Evolutionary conservation across 2,113 vertebrate genomes (phyloP).

Genomic region (Channa argus): DNA sequence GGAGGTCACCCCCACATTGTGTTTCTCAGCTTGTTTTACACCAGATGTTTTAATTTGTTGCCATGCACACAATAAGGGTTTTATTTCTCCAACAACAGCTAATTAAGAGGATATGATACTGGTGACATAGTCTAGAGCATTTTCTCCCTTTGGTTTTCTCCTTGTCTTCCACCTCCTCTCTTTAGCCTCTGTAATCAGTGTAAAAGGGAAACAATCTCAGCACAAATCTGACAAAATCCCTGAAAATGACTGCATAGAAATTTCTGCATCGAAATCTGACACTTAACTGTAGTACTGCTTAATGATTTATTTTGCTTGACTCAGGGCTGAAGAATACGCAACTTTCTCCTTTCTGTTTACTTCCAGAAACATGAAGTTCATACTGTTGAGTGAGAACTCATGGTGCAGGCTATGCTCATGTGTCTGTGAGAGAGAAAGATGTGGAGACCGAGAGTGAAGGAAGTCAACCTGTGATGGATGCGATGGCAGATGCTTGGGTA

Average conservation of each 20-base stretch:
- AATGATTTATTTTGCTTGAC: conserved; percentile 31
- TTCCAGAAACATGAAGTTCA: conserved; percentile 28
- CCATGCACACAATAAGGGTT: conserved; percentile 51
- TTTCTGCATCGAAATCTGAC: conserved; percentile 32
- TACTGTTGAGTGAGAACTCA: conserved; percentile 49
- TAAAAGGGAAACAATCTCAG: conserved; percentile 5
- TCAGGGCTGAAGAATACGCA: conserved; percentile 2
- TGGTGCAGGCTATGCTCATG: conserved; percentile 35
- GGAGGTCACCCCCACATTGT: conserved; percentile 60
- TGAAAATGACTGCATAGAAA: conserved; percentile 25
- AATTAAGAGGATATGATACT: conserved; percentile 50
- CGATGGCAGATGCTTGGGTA: conserved; percentile 74
- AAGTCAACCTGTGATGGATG: conserved; percentile 67
- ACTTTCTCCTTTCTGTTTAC: conserved; percentile 32
- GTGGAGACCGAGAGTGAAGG: conserved; percentile 61
- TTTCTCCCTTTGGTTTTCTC: conserved; percentile 33
- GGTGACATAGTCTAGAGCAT: conserved; percentile 32
- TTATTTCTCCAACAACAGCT: conserved; percentile 62
- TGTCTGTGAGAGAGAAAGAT: conserved; percentile 42
- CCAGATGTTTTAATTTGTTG: conserved; percentile 54
- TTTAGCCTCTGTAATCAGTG: conserved; percentile 32
- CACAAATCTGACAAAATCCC: conserved; percentile 33
- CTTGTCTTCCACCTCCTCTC: conserved; percentile 17
- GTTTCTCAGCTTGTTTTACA: conserved; percentile 61
- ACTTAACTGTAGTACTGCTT: conserved; percentile 17